Percentiles rank a stretch among this genome's conserved stretches.
Conservation (phyloP, 2,113 vertebrate species). For the Megaleporinus macrocephalus region DNA sequence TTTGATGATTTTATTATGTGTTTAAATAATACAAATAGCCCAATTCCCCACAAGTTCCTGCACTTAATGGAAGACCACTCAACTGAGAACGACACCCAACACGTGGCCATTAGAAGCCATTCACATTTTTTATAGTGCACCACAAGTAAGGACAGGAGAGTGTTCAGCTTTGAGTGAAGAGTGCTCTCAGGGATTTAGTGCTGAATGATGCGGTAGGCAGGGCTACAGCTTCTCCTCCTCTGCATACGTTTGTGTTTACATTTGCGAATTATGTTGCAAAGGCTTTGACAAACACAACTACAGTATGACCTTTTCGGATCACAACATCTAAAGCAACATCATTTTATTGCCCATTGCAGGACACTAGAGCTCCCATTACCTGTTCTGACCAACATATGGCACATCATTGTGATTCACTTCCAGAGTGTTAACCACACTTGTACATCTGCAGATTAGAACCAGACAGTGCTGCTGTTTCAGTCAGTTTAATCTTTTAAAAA, state of each 20-base stretch:
- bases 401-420: slow-evolving; percentile 42
- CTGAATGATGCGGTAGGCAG: neutral
- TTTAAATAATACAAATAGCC: slow-evolving; percentile 66
- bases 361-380: slow-evolving; percentile 47
- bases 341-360: neutral
- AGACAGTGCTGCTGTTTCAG: slow-evolving; percentile 15
- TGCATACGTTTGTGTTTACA: too few relatives aligned
- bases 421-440: neutral
- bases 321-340: neutral
- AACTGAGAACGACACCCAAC: slow-evolving; percentile 30
- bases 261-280: too few relatives aligned
- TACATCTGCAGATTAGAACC: slow-evolving; percentile 20
- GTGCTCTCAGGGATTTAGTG: neutral
- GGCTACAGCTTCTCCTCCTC: neutral
- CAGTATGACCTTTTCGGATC: neutral
- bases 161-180: neutral
- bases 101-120: slow-evolving; percentile 33
- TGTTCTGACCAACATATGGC: slow-evolving; percentile 59
- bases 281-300: too few relatives aligned
- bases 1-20: slow-evolving; percentile 74
- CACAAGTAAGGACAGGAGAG: neutral
- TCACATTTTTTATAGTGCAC: slow-evolving; percentile 20
- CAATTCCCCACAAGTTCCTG: slow-evolving; percentile 57
- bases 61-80: slow-evolving; percentile 41
- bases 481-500: slow-evolving; percentile 10